Conservation (phyloP, 2,888 invertebrate genomes). For the Rhaphigaster nebulosa region DNA sequence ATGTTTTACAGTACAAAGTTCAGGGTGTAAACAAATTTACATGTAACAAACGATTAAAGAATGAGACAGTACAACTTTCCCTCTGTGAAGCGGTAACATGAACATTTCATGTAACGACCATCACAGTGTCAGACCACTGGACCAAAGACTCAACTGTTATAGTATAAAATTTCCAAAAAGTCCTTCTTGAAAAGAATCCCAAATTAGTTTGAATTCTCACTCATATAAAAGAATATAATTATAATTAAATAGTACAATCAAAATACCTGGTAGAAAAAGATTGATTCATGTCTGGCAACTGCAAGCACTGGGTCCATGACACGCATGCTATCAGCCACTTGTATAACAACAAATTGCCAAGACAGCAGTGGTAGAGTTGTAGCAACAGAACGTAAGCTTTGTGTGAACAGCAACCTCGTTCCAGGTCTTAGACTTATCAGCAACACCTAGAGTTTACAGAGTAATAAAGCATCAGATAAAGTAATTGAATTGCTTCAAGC, state of each 20-base stretch:
- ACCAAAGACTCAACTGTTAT: too few species aligned
- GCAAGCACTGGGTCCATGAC: slow-evolving; percentile 89
- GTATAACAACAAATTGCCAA: slow-evolving; percentile 92
- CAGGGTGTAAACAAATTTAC: too few species aligned
- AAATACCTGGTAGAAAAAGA: slow-evolving; percentile 87
- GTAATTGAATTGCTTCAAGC: too few species aligned
- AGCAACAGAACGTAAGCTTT: slow-evolving; percentile 78
- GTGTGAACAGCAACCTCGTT: slow-evolving; percentile 83
- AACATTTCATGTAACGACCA: too few species aligned
- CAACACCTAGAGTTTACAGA: slow-evolving; percentile 10
- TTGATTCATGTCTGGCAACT: slow-evolving; percentile 85
- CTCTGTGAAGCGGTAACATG: too few species aligned
- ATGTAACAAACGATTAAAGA: too few species aligned
- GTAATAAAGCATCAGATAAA: neutral
- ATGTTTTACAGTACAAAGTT: too few species aligned
- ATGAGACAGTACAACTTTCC: too few species aligned
- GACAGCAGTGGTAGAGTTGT: slow-evolving; percentile 89
- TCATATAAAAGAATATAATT: slow-evolving; percentile 55
- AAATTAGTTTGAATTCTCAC: too few species aligned
- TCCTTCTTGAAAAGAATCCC: too few species aligned
- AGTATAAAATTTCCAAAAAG: too few species aligned
- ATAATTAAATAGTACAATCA: neutral
- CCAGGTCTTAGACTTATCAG: slow-evolving; percentile 76
- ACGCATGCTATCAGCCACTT: slow-evolving; percentile 77
- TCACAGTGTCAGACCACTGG: too few species aligned